phyloP scores from a whole-genome alignment of 1,140 invertebrate species.

The Apis dorsata region DNA sequence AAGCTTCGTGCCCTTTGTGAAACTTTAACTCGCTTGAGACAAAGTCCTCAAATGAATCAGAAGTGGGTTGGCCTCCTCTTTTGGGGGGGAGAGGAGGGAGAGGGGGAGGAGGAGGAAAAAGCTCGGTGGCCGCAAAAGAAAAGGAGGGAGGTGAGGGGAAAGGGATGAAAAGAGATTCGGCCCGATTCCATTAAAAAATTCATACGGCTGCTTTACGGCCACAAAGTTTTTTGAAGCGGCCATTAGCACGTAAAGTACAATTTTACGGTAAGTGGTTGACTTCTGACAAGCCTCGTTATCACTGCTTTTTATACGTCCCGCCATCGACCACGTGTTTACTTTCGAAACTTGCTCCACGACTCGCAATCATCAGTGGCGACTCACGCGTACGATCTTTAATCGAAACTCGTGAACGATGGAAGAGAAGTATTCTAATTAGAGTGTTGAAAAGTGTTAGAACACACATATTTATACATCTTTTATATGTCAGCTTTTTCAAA shows the following conservation, averaged over 20 bases:
- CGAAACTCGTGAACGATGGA: too few relatives aligned
- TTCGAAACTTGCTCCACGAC: not conserved
- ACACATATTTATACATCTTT: too few relatives aligned
- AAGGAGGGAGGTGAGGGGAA: conserved; percentile 32
- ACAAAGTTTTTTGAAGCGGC: conserved; percentile 19
- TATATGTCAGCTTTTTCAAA: too few relatives aligned
- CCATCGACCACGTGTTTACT: not conserved
- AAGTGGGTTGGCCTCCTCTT: conserved; percentile 23
- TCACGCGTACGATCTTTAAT: conserved; percentile 3
- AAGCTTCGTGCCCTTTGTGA: conserved; percentile 60
- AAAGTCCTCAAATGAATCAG: conserved; percentile 62
- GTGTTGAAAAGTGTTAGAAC: not conserved
- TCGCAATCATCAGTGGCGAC: conserved; percentile 5
- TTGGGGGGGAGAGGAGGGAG: conserved; percentile 18
- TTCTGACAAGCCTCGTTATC: conserved; percentile 18
- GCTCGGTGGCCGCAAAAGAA: conserved; percentile 23
- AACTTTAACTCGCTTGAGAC: conserved; percentile 64
- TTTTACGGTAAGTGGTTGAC: conserved; percentile 56
- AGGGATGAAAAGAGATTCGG: conserved; percentile 33
- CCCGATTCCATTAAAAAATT: conserved; percentile 48
- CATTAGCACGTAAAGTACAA: conserved; percentile 44
- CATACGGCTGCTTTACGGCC: conserved; percentile 40
- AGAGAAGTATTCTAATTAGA: too few relatives aligned
- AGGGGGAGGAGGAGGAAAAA: conserved; percentile 28
- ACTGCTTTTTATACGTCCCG: conserved; percentile 6